phyloP scores from a whole-genome alignment of 1,140 invertebrate species.

The Philotrypesis tridentata region DNA sequence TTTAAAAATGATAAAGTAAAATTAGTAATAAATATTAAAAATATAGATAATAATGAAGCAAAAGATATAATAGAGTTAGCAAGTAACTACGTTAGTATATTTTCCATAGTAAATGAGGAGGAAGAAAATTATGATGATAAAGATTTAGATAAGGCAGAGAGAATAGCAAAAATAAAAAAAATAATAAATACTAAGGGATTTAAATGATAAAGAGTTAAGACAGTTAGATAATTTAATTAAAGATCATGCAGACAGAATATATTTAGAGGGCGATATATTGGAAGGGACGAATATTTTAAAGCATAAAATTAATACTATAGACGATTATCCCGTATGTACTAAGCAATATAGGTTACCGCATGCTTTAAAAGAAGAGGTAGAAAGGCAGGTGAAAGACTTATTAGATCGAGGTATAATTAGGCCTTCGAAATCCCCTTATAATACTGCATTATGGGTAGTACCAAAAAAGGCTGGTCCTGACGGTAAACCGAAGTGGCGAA shows the following conservation, averaged over 20 bases:
- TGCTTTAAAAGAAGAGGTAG: not conserved
- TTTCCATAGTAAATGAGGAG: not conserved
- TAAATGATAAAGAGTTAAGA: not conserved
- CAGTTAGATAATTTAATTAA: not conserved
- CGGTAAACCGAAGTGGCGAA: slow-evolving; percentile 49
- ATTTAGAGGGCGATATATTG: not conserved
- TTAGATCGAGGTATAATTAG: not conserved
- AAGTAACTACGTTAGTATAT: no score
- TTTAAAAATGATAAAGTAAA: no score
- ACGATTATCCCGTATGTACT: not conserved
- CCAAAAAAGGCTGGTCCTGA: slow-evolving; percentile 53
- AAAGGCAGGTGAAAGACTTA: not conserved
- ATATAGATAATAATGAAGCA: no score
- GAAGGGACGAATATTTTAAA: not conserved
- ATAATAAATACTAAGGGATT: not conserved
- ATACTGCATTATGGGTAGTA: slow-evolving; percentile 48
- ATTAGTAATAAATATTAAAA: no score
- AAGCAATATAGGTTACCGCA: not conserved
- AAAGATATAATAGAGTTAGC: no score
- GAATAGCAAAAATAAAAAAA: not conserved
- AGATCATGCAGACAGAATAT: not conserved
- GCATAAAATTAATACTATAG: not conserved
- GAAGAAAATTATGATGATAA: not conserved
- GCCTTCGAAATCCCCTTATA: slow-evolving; percentile 46
- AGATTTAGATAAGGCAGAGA: not conserved